phyloP scores from a whole-genome alignment of 2,113 vertebrate genomes.

The Egretta garzetta region DNA sequence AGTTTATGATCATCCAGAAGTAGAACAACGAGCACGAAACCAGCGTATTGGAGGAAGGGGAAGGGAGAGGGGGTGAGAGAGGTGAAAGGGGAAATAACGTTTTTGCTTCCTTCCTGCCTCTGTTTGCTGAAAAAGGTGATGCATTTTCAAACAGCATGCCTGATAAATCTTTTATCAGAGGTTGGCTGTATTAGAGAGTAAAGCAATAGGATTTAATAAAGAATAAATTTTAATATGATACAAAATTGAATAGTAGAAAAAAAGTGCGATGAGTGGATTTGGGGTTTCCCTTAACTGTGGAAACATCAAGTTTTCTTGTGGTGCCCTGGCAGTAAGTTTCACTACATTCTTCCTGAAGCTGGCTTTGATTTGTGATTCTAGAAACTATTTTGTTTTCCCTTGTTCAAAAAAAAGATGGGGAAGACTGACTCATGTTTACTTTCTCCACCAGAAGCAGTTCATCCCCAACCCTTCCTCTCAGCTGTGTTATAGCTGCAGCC shows the following conservation, averaged over 20 bases:
- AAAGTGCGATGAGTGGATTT: neutral
- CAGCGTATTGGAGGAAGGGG: neutral
- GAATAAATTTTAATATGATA: neutral
- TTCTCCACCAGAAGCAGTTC: neutral
- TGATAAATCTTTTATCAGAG: neutral
- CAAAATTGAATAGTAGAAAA: neutral
- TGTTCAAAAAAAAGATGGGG: neutral
- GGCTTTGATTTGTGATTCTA: neutral
- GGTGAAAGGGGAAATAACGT: neutral
- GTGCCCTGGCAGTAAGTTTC: neutral
- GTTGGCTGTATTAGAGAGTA: neutral
- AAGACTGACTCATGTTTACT: neutral
- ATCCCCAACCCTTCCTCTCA: neutral
- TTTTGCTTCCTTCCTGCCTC: conserved; percentile 6
- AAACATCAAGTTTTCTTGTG: neutral
- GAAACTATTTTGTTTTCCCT: neutral
- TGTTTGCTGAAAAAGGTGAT: neutral
- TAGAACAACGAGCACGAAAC: neutral
- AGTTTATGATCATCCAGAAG: neutral
- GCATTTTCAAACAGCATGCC: neutral
- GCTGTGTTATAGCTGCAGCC: neutral
- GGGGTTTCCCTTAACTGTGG: neutral
- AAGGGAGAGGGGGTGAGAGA: neutral
- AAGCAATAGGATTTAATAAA: neutral
- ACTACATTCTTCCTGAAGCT: neutral